Evolutionary conservation across 2,888 invertebrate genomes (phyloP).

Genomic region (Oxyteleia sp.): DNA sequence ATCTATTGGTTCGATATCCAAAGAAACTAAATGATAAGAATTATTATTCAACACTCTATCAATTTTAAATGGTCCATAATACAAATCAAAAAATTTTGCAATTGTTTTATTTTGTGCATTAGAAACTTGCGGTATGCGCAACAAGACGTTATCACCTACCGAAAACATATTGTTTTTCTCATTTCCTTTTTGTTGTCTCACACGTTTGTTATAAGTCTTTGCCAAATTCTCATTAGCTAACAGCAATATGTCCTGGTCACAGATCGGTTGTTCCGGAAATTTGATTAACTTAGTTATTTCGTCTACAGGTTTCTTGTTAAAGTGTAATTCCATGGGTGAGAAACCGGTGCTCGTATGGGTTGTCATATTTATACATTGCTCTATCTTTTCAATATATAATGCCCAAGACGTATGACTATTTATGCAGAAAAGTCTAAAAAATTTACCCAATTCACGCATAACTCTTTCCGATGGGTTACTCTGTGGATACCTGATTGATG

Average conservation of each 20-base stretch:
- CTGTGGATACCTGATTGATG: neutral
- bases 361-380: neutral
- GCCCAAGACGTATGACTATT: too few relatives aligned
- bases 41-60: conserved; percentile 7
- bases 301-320: too few relatives aligned
- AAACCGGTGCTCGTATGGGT: too few relatives aligned
- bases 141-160: conserved; percentile 35
- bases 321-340: too few relatives aligned
- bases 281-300: too few relatives aligned
- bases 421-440: too few relatives aligned
- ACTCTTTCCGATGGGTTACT: neutral
- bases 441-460: neutral
- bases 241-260: too few relatives aligned
- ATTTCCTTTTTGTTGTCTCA: conserved; percentile 31
- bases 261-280: too few relatives aligned
- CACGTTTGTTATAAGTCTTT: conserved; percentile 14
- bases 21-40: neutral
- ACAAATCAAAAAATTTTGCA: conserved; percentile 43
- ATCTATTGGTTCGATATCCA: neutral
- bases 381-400: neutral
- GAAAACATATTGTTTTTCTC: conserved; percentile 1
- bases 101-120: conserved; percentile 20
- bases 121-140: conserved; percentile 24
- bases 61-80: conserved; percentile 20
- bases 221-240: neutral